phyloP scores from a whole-genome alignment of 1,140 invertebrate genomes.

The Aphidius ervi region DNA sequence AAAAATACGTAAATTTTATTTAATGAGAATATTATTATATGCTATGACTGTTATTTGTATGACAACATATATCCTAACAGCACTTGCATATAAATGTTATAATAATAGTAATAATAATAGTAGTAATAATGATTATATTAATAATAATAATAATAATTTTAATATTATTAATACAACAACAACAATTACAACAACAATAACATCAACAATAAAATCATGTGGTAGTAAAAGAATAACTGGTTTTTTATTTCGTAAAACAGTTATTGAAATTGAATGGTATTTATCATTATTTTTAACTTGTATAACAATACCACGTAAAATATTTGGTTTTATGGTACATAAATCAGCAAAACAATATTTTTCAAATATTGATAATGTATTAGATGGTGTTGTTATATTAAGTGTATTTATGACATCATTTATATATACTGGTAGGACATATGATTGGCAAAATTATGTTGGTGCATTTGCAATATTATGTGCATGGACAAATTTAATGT shows the following conservation, averaged over 20 bases:
- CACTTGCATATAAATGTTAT: conserved; percentile 52
- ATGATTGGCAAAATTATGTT: conserved; percentile 61
- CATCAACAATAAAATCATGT: conserved; percentile 48
- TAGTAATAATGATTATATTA: conserved; percentile 22
- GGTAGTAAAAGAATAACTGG: conserved; percentile 51
- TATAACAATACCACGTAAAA: conserved; percentile 57
- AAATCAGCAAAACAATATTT: conserved; percentile 59
- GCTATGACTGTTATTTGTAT: conserved; percentile 59
- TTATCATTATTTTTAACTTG: conserved; percentile 53
- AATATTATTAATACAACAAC: too few species aligned
- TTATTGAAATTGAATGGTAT: conserved; percentile 58
- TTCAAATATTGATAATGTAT: conserved; percentile 59
- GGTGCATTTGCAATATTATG: conserved; percentile 62
- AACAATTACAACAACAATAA: background rate
- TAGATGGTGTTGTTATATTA: conserved; percentile 58
- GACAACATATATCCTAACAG: conserved; percentile 58
- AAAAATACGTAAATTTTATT: conserved; percentile 63
- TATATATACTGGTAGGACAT: conserved; percentile 48
- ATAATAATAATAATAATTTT: too few species aligned
- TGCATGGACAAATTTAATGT: conserved; percentile 63
- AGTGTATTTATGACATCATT: conserved; percentile 57
- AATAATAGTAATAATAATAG: conserved; percentile 32
- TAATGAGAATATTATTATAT: conserved; percentile 59
- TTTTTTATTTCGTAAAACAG: conserved; percentile 48
- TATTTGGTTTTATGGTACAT: conserved; percentile 58